phyloP scores from a whole-genome alignment of 1,140 invertebrate species.

The Portunus trituberculatus region DNA sequence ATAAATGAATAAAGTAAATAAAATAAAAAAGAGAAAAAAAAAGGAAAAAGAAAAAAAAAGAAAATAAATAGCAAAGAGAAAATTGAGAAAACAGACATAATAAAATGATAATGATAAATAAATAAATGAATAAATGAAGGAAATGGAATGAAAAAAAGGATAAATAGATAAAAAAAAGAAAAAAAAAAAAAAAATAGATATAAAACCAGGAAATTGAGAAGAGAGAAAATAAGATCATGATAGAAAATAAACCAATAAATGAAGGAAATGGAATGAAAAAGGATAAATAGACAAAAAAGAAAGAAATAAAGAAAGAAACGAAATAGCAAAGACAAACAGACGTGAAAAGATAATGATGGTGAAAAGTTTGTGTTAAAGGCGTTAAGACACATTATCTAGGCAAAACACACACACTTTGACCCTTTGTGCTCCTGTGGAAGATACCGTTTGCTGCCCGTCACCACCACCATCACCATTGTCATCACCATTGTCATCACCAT shows the following conservation, averaged over 20 bases:
- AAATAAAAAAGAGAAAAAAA: too few relatives aligned
- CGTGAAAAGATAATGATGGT: neutral
- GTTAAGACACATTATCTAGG: neutral
- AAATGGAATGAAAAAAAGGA: neutral
- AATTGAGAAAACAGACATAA: too few relatives aligned
- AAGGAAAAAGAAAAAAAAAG: too few relatives aligned
- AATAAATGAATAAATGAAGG: neutral
- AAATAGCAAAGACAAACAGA: neutral
- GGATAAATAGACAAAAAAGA: neutral
- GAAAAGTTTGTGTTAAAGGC: neutral
- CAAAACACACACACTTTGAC: neutral
- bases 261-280: neutral
- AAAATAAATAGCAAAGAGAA: too few relatives aligned
- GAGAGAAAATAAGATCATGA: neutral
- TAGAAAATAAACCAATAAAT: neutral
- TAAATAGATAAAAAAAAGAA: neutral
- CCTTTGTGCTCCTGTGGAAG: conserved; percentile 6
- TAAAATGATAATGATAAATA: neutral
- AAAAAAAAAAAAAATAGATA: neutral
- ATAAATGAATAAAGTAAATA: too few relatives aligned
- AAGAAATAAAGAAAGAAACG: neutral
- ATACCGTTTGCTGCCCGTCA: neutral
- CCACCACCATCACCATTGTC: too few relatives aligned
- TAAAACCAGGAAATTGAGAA: too few relatives aligned
- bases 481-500: too few relatives aligned